Evolutionary conservation across 2,888 invertebrate species (phyloP), one percentile per base, ranked within the genome.

Genomic region (Lacanobia oleracea): DNA sequence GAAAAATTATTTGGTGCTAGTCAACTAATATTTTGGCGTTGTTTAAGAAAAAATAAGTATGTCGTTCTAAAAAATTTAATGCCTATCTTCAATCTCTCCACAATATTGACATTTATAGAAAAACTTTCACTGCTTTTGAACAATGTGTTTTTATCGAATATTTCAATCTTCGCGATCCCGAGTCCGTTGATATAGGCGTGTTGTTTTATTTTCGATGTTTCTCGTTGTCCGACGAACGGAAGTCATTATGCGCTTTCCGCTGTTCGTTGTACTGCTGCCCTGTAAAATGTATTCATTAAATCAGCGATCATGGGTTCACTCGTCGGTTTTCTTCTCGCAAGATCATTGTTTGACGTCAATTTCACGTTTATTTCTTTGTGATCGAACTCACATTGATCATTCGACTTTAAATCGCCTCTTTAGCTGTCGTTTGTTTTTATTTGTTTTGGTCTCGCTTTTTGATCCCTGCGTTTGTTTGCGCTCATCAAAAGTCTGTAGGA

Each of bases 221-320:
- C 93, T 93, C 91, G 91, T 89, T 89, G 92, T 90, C 90, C 88
- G 89, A 75, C 88, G 90, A 91, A 87, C 94, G 95, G 95, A 95
- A 95, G 92, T 95, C 93, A 95, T 96, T 95, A 96, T 95, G 92
- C 95, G 92, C 92, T 95, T 94, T 94, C 94, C 94, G 94, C 90
- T 90, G 92, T 88, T 86, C 91, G 88, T 86, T 89, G 91, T 94
- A 92, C 90, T 92, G 90, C 81, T 91, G 92, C 89, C 91, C 92
- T 93, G 93, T 94, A 94, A 94, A 94, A 94, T 93, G 85, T 94
- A 94, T 94, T 94, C 93, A 95, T 94, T 93, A 91, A 95, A 93
- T 92, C 95, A 92, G 87, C 91, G 91, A 93, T 90, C 90, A 90
- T 86, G 83, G 86, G 88, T 88, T 91, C 87, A 89, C 86, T 88